Conservation (phyloP, 2,113 vertebrate genomes). For the Origma solitaria region DNA sequence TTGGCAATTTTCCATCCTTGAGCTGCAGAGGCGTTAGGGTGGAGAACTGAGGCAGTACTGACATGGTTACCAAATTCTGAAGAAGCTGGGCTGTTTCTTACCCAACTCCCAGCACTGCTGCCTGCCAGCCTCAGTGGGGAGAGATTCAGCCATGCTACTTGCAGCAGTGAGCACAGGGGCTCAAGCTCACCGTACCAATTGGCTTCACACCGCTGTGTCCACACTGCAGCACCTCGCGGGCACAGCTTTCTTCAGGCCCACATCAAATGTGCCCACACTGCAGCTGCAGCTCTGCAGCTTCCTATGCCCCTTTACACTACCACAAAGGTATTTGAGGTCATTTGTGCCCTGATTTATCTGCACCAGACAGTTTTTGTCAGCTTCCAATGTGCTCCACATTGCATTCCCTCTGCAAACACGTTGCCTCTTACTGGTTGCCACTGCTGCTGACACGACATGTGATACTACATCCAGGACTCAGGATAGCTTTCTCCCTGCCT, state of each 20-base stretch:
- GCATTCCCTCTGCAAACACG: fast-evolving
- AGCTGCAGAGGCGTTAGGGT: neutral
- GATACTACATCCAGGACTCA: neutral
- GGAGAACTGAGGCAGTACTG: neutral
- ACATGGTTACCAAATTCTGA: neutral
- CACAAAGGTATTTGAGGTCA: neutral
- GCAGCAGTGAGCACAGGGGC: neutral
- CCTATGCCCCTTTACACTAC: neutral
- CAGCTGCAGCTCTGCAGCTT: neutral
- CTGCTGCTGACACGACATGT: neutral
- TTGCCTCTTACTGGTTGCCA: neutral
- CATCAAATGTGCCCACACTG: neutral
- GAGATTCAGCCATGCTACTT: neutral
- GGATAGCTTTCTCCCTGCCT: neutral
- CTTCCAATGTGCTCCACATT: neutral
- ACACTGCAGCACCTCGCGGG: fast-evolving
- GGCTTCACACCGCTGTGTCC: neutral
- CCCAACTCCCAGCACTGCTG: neutral
- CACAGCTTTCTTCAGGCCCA: neutral
- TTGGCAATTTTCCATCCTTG: neutral
- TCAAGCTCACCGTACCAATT: fast-evolving
- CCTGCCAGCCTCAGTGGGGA: neutral
- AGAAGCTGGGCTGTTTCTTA: neutral
- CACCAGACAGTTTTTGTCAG: neutral
- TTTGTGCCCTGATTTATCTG: neutral